Percentiles rank a stretch among this genome's conserved stretches.
phyloP scores from a whole-genome alignment of 2,113 vertebrate species.

The Enhydra lutris region DNA sequence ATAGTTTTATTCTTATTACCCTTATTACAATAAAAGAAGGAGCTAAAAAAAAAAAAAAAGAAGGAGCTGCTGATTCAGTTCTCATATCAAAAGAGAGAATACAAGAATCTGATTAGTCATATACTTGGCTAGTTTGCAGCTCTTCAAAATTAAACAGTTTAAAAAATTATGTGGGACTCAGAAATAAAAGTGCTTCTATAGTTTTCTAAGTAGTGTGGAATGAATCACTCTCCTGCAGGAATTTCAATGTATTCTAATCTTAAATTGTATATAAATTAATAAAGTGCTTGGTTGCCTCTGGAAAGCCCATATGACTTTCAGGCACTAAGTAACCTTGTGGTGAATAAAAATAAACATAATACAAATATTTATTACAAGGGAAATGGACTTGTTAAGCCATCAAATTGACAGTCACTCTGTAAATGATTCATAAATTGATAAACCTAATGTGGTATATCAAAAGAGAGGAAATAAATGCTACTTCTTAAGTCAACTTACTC shows the following conservation, averaged over 20 bases:
- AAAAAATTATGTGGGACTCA: constrained; percentile 74
- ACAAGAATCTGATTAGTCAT: constrained; percentile 71
- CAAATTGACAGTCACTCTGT: constrained; percentile 62
- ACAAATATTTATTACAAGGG: constrained; percentile 59
- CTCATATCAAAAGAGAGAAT: constrained; percentile 66
- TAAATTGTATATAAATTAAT: constrained; percentile 78
- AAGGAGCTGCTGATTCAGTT: constrained; percentile 58
- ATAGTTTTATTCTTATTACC: constrained; percentile 19
- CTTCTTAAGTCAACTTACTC: constrained; percentile 36
- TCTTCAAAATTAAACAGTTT: constrained; percentile 77
- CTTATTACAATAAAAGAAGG: constrained; percentile 64
- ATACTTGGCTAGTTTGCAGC: constrained; percentile 52
- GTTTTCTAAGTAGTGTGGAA: constrained; percentile 63
- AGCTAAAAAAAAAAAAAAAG: constrained; percentile 68
- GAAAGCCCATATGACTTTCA: constrained; percentile 73
- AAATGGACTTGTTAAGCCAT: constrained; percentile 66
- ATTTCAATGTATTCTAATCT: constrained; percentile 64
- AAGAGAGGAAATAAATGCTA: constrained; percentile 59
- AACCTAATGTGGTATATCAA: constrained; percentile 48
- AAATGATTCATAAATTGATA: constrained; percentile 74
- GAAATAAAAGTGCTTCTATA: constrained; percentile 73
- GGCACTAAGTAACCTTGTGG: constrained; percentile 64
- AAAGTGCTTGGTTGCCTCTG: constrained; percentile 72
- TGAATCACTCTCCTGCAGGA: constrained; percentile 67
- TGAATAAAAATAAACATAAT: constrained; percentile 68